phyloP scores from a whole-genome alignment of 1,140 invertebrate species.

The Rhagoletis zephyria region DNA sequence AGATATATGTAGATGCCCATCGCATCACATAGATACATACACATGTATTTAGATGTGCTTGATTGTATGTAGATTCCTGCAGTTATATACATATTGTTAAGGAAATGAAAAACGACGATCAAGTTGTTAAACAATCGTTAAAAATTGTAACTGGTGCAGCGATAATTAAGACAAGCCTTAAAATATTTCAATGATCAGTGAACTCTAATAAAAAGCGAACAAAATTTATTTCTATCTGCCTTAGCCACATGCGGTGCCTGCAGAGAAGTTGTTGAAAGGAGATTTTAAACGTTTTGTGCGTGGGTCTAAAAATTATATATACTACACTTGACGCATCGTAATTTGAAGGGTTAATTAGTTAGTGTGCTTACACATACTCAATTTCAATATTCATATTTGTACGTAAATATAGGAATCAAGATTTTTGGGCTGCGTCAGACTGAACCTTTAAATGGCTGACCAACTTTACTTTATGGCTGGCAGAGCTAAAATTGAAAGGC shows the following conservation, averaged over 20 bases:
- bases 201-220: conserved; percentile 23
- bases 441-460: too few species aligned
- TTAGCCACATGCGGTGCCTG: conserved; percentile 24
- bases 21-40: background rate
- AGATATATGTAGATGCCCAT: background rate
- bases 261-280: conserved; percentile 39
- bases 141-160: conserved; percentile 50
- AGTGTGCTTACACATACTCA: too few species aligned
- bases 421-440: too few species aligned
- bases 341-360: background rate
- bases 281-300: background rate
- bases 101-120: conserved; percentile 29
- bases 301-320: conserved; percentile 8
- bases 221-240: conserved; percentile 34
- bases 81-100: background rate
- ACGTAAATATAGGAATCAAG: too few species aligned
- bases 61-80: background rate
- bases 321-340: background rate
- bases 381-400: too few species aligned
- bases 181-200: conserved; percentile 46
- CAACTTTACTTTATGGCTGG: too few species aligned
- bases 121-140: conserved; percentile 48
- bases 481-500: too few species aligned
- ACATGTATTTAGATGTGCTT: background rate
- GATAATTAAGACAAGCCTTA: conserved; percentile 42